Evolutionary conservation across 2,113 vertebrate species (phyloP).

Genomic region (Pterophyllum scalare): DNA sequence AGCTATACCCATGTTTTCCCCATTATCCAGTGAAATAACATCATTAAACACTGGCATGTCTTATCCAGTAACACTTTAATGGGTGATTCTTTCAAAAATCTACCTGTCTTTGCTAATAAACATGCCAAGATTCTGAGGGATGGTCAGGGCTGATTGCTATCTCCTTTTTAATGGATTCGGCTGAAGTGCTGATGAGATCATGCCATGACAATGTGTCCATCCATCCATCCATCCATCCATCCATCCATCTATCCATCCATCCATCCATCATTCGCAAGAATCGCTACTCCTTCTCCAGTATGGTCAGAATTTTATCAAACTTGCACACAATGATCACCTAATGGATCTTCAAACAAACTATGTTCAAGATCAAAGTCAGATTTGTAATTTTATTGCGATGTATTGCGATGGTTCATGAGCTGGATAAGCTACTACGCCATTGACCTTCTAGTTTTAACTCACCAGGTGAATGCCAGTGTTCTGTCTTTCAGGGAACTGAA

Average conservation of each 20-base stretch:
- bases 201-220: rapidly evolving
- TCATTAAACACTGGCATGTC: no score
- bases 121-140: no score
- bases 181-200: background rate
- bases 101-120: no score
- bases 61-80: no score
- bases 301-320: background rate
- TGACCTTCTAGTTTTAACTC: background rate
- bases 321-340: rapidly evolving
- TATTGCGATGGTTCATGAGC: background rate
- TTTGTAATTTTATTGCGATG: background rate
- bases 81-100: no score
- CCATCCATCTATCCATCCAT: no score
- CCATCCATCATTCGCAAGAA: background rate
- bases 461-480: background rate
- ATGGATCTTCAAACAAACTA: background rate
- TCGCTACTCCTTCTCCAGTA: background rate
- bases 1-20: no score
- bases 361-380: background rate
- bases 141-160: no score
- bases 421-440: background rate
- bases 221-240: background rate
- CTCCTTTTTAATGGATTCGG: background rate
- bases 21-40: no score
- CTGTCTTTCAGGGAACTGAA: background rate